Conservation (phyloP, 2,797 vertebrate species). For the Anguilla pacifica region DNA sequence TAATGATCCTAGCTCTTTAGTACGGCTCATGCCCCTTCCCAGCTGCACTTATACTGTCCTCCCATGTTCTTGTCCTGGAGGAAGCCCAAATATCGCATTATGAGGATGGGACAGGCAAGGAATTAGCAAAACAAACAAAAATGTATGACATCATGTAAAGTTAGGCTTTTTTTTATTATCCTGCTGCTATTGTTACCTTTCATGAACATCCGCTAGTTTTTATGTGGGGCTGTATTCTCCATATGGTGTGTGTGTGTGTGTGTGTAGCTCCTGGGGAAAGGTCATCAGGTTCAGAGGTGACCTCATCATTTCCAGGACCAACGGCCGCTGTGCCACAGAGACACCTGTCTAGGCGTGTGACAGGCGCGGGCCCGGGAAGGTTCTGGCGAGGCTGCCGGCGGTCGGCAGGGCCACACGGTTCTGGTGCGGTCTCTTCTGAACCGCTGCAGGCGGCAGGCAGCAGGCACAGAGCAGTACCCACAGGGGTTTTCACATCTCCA, state of each 20-base stretch:
- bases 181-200: constrained; percentile 4
- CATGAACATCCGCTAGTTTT: not conserved
- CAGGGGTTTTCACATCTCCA: not conserved
- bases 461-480: not conserved
- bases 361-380: not conserved
- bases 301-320: constrained; percentile 7
- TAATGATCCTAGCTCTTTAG: not conserved
- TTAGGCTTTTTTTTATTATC: not conserved
- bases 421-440: not conserved
- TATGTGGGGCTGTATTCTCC: not conserved
- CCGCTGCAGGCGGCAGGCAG: not conserved
- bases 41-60: not conserved
- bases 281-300: constrained; percentile 6
- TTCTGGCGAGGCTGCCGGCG: not conserved
- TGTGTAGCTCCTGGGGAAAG: not conserved
- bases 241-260: not conserved
- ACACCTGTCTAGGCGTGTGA: not conserved
- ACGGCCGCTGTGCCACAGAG: not conserved
- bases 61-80: not conserved
- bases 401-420: not conserved
- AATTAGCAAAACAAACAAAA: not conserved
- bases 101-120: not conserved
- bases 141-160: not conserved
- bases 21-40: not conserved
- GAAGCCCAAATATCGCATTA: not conserved